Percentiles rank a stretch among this genome's conserved stretches.
Conservation (phyloP, 1,140 invertebrate species). For the Meloidogyne floridensis region DNA sequence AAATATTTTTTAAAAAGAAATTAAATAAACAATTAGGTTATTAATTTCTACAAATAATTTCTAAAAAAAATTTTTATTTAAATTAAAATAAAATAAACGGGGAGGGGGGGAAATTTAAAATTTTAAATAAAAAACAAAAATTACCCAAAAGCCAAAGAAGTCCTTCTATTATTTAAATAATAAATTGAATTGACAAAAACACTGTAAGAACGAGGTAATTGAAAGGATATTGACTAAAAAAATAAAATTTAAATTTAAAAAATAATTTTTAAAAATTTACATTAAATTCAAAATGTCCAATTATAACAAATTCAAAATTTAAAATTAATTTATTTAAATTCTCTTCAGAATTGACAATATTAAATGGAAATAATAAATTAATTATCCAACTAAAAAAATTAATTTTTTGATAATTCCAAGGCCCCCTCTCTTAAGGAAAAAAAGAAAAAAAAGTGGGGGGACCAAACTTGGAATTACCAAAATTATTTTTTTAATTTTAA, state of each 20-base stretch:
- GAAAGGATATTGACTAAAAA: neutral
- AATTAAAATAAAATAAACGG: no score
- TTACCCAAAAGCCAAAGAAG: conserved; percentile 19
- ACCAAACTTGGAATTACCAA: no score
- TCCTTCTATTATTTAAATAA: neutral
- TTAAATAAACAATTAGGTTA: no score
- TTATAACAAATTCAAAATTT: conserved; percentile 23
- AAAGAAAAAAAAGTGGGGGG: no score
- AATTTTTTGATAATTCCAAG: neutral
- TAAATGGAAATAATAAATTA: conserved; percentile 19
- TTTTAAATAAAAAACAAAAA: neutral
- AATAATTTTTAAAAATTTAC: neutral
- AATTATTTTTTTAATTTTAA: no score
- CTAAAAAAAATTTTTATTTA: no score
- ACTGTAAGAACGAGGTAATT: conserved; percentile 24
- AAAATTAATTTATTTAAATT: conserved; percentile 4
- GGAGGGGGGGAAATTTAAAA: no score
- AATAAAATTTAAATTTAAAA: neutral
- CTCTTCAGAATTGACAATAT: conserved; percentile 4
- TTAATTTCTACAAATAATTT: no score
- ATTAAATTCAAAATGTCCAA: conserved; percentile 15
- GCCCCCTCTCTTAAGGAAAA: neutral
- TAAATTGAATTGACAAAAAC: conserved; percentile 24
- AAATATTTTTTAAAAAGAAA: no score
- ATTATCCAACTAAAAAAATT: conserved; percentile 21